Evolutionary conservation across 2,113 vertebrate genomes (phyloP), one percentile per base, ranked within the genome.

Genomic region (Synodontis membranacea): DNA sequence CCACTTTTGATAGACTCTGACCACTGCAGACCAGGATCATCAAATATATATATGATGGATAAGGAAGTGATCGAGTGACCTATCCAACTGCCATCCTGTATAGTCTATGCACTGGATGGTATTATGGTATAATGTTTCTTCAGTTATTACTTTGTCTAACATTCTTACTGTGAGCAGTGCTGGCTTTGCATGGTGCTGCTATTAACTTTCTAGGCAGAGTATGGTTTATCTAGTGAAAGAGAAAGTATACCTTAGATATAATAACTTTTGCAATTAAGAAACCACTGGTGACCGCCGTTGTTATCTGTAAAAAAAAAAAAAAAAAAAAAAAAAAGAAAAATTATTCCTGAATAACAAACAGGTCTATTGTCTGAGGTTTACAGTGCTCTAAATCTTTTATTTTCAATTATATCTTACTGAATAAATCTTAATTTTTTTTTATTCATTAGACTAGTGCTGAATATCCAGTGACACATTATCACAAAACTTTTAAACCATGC

Each of bases 201-300:
- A 17, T 78, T 48, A 78, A 28, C 12, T 78, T 78, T 68, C 15
- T 5, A 37, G 15, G 2, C 19, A 52, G 15, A 23, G 28, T 21
- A 34, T 72, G 39, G 6, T 88, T 14, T 75, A 48, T 72, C 12
- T 25, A 37, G 56, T 72, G 17, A 44, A 70, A 31, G 1, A 23
- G 31, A 37, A 70, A 80, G 46, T 75, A 7, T 95, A 99, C 98
- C 97, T 98, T 97, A 86, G 98, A 98, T 88, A 98, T 92, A 94
- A 99, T 96, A 84, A 99, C 98, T 96, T 99, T 99, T 83, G 93
- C 94, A 83, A 99, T 96, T 90, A 99, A 92, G 94, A 99, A 99
- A 89, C 95, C 97, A 94, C 96, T 97, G 93, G 97, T 96, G 94
- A 95, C 93, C 86, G 96, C 95, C 72, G 97, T 99, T 60, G 96